These are phyloP conservation scores for Cephus rjabovi DNA, from an alignment of 2,888 invertebrate species.

Conservation along the genomic window DNA sequence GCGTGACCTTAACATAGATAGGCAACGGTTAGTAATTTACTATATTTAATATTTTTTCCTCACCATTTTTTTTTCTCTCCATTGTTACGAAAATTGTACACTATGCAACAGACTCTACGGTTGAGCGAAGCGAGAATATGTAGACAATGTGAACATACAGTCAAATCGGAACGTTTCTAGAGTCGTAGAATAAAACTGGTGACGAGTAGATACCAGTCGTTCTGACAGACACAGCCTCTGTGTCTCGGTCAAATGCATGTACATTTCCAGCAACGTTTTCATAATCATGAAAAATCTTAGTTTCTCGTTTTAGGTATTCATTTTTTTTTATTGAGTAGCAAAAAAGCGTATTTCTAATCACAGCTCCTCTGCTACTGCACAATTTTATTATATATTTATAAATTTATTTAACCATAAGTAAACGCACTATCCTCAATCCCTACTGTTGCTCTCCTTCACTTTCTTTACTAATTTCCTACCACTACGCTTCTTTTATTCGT, in stretches of 20 bases:
- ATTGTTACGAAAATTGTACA: conserved; percentile 2
- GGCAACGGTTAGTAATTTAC: conserved; percentile 52
- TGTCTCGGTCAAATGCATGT: background rate
- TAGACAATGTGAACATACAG: conserved; percentile 13
- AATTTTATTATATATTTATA: background rate
- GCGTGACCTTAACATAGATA: conserved; percentile 61
- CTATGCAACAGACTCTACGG: conserved; percentile 40
- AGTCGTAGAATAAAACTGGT: background rate
- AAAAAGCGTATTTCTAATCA: background rate
- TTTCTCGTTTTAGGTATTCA: background rate
- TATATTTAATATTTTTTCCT: conserved; percentile 17
- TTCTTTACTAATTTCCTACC: background rate
- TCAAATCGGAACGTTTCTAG: background rate
- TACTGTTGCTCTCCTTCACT: background rate
- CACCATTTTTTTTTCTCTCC: background rate
- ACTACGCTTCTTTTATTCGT: too few relatives aligned
- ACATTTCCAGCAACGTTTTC: background rate
- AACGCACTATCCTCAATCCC: background rate
- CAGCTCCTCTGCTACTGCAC: background rate
- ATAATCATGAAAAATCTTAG: background rate
- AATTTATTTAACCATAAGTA: background rate
- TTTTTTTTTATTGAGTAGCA: background rate
- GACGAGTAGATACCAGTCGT: background rate
- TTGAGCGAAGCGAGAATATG: conserved; percentile 55
- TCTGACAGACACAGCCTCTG: background rate